A percentile compares a stretch with the other conserved stretches of the same genome.
phyloP scores from a whole-genome alignment of 2,888 invertebrate species.

The Sarcophaga rosellei region DNA sequence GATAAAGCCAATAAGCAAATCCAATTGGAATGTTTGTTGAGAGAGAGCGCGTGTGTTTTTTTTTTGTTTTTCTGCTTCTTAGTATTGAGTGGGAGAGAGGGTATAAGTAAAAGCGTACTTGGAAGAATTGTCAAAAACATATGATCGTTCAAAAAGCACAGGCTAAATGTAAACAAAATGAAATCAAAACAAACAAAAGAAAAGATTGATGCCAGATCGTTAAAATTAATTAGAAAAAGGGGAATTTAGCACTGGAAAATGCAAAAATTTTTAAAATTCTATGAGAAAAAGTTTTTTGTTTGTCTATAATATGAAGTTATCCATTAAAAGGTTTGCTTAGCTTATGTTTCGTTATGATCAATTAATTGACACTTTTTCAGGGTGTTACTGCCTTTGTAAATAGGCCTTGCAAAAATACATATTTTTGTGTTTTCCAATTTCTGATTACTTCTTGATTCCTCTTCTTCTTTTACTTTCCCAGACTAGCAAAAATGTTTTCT shows the following conservation, averaged over 20 bases:
- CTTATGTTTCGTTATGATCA: too few species aligned
- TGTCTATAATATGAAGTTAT: too few species aligned
- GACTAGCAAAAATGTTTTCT: conserved; percentile 8
- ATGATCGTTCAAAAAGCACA: conserved; percentile 67
- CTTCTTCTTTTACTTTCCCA: conserved; percentile 6
- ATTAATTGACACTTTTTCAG: too few species aligned
- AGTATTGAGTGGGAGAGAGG: conserved; percentile 6
- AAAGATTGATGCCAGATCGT: conserved; percentile 40
- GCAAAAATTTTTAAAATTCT: too few species aligned
- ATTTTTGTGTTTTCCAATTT: too few species aligned
- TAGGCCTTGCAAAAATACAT: too few species aligned
- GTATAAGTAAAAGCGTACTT: neutral
- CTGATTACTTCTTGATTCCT: neutral
- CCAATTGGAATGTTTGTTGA: conserved; percentile 53
- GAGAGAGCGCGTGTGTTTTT: conserved; percentile 2
- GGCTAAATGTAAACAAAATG: conserved; percentile 45
- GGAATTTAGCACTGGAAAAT: too few species aligned
- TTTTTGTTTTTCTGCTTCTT: neutral
- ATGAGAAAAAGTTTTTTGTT: too few species aligned
- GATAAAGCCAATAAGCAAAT: conserved; percentile 36
- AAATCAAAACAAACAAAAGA: conserved; percentile 53
- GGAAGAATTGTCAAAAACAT: conserved; percentile 51
- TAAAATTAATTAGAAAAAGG: neutral
- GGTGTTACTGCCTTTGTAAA: too few species aligned
- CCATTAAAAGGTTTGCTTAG: too few species aligned